Percentiles rank a stretch among this genome's conserved stretches.
phyloP scores from a whole-genome alignment of 2,888 invertebrate genomes.

The Sepioteuthis lessoniana region DNA sequence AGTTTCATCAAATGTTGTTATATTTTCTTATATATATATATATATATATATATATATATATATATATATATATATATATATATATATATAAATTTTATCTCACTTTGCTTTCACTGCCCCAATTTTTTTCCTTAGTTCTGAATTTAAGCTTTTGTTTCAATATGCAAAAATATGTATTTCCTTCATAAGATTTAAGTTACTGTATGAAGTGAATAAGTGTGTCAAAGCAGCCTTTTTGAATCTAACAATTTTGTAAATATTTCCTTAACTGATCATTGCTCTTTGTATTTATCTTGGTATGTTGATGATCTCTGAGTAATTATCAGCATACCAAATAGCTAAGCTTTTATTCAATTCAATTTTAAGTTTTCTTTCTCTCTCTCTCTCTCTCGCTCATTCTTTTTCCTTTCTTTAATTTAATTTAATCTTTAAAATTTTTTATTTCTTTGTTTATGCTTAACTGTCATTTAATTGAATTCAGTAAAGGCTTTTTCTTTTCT shows the following conservation, averaged over 20 bases:
- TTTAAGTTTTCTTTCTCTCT: no score
- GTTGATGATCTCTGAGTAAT: no score
- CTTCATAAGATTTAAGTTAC: neutral
- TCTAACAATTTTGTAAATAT: neutral
- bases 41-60: neutral
- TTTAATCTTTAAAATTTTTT: neutral
- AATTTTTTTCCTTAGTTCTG: neutral
- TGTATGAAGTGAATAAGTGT: neutral
- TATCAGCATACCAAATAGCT: neutral
- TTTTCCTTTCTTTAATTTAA: no score
- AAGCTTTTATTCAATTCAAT: neutral
- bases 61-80: no score
- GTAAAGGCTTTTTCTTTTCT: neutral
- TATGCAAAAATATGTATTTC: neutral
- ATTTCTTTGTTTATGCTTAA: no score
- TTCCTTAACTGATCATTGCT: neutral
- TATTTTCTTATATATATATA: neutral
- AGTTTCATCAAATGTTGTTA: neutral
- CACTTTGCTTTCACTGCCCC: neutral
- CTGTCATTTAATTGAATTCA: neutral
- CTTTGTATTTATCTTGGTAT: neutral
- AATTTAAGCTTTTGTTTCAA: no score
- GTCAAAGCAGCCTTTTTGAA: neutral
- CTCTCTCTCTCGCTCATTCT: no score
- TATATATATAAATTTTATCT: no score